Evolutionary conservation across 2,888 invertebrate genomes (phyloP).

Genomic region (Heteromyza rotundicornis): DNA sequence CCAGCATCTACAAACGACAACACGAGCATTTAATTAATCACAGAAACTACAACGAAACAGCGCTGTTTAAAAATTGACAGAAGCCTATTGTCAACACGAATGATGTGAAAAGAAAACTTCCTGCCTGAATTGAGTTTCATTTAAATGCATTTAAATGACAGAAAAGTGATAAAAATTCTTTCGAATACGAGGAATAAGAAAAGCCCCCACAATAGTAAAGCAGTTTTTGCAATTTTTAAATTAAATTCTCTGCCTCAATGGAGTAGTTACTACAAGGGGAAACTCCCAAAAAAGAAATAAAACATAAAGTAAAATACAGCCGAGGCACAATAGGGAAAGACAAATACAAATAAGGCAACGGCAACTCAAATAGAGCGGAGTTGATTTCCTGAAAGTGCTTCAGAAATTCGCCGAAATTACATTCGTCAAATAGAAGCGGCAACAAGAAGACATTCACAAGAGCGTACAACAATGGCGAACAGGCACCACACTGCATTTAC

Average conservation of each 20-base stretch:
- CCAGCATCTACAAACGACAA: no score
- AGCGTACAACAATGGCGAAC: slow-evolving; percentile 19
- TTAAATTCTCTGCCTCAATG: slow-evolving; percentile 50
- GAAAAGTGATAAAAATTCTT: no score
- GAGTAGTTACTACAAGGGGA: slow-evolving; percentile 22
- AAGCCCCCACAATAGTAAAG: slow-evolving; percentile 32
- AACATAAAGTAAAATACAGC: slow-evolving; percentile 38
- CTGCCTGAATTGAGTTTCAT: no score
- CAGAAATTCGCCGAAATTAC: slow-evolving; percentile 31
- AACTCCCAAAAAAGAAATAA: no score
- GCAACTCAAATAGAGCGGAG: not conserved
- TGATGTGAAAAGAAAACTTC: no score
- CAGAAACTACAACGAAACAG: no score
- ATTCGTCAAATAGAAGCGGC: slow-evolving; percentile 47
- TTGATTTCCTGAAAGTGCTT: no score
- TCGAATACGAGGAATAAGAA: no score
- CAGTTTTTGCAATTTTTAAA: slow-evolving; percentile 45
- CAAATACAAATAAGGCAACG: slow-evolving; percentile 44
- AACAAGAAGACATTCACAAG: slow-evolving; percentile 14
- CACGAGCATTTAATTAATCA: no score
- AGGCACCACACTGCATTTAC: not conserved
- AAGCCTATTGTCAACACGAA: no score
- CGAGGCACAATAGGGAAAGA: slow-evolving; percentile 24
- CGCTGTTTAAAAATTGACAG: no score
- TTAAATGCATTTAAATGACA: no score